Evolutionary conservation across 2,797 vertebrate species (phyloP).

Genomic region (Oreochromis grahami): DNA sequence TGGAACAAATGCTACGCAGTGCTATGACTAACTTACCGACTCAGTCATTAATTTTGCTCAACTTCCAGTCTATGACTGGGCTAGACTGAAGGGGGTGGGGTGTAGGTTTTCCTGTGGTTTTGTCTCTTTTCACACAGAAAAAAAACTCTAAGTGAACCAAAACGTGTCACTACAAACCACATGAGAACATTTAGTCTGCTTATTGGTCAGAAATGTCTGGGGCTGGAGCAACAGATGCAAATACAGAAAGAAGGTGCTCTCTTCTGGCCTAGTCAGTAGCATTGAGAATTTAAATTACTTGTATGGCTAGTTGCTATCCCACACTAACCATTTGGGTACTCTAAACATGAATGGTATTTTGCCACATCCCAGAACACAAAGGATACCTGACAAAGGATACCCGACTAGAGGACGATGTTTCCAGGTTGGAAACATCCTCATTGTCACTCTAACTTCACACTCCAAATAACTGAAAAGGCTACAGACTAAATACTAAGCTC

Average conservation of each 20-base stretch:
- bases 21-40: neutral
- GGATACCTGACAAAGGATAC: neutral
- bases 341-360: neutral
- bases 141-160: neutral
- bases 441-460: neutral
- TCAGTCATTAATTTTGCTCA: neutral
- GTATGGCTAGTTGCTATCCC: neutral
- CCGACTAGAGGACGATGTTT: neutral
- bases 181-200: neutral
- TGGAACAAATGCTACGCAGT: neutral
- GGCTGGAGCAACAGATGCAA: neutral
- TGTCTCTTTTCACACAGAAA: neutral
- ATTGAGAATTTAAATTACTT: neutral
- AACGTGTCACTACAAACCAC: neutral
- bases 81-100: fast-evolving
- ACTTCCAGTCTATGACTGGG: neutral
- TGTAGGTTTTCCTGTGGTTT: neutral
- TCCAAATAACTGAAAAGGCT: neutral
- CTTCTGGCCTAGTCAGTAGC: neutral
- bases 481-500: neutral
- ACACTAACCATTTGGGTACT: neutral
- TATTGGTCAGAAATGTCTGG: neutral
- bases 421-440: neutral
- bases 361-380: neutral
- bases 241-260: neutral